Evolutionary conservation across 2,888 invertebrate species (phyloP).

Genomic region (Drosophila quinaria): DNA sequence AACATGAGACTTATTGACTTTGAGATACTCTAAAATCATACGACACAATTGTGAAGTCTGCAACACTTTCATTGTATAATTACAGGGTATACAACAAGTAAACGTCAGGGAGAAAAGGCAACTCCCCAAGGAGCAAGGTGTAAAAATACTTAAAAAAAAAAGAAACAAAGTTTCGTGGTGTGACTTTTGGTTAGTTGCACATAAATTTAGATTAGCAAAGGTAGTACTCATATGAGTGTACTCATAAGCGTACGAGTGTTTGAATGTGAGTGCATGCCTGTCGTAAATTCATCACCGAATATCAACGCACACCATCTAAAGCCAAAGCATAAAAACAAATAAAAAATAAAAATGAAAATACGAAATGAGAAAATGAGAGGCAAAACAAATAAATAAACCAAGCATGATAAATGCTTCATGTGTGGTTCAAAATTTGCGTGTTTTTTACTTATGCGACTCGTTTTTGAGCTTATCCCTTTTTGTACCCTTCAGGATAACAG

Average conservation of each 20-base stretch:
- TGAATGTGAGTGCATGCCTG: conserved; percentile 57
- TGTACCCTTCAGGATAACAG: conserved; percentile 24
- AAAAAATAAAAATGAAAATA: conserved; percentile 27
- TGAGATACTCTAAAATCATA: not conserved
- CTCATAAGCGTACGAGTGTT: conserved; percentile 1
- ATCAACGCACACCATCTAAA: conserved; percentile 62
- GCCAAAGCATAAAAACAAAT: conserved; percentile 27
- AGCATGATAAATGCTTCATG: conserved; percentile 64
- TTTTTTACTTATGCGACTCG: conserved; percentile 39
- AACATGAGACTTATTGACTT: not conserved
- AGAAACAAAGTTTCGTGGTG: conserved; percentile 8
- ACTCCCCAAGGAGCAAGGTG: conserved; percentile 11
- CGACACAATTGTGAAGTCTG: not conserved
- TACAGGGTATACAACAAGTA: not conserved
- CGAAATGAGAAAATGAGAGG: conserved; percentile 20
- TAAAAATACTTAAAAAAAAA: not conserved
- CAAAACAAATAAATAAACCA: conserved; percentile 58
- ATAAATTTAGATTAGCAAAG: conserved; percentile 68
- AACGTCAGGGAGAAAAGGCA: not conserved
- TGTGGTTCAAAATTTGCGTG: conserved; percentile 63
- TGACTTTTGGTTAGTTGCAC: conserved; percentile 59
- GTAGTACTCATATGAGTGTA: conserved; percentile 28
- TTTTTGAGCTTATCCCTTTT: conserved; percentile 42
- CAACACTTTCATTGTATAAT: not conserved
- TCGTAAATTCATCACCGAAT: conserved; percentile 64